Percentiles rank a stretch among this genome's conserved stretches.
Evolutionary conservation across 2,888 invertebrate genomes (phyloP).

Genomic region (Dryobota labecula): DNA sequence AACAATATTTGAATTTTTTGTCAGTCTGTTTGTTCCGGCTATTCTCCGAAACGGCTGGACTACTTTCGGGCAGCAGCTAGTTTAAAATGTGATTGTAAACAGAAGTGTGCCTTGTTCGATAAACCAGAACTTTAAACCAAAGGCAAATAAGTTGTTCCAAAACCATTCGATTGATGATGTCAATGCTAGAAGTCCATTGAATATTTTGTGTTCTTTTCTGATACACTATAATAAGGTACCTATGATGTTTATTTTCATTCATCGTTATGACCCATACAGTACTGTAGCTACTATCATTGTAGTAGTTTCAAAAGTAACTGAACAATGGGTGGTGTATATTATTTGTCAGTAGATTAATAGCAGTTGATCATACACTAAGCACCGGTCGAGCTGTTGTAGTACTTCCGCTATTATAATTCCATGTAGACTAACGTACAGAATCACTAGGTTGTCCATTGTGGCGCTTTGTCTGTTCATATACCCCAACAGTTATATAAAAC

Average conservation of each 20-base stretch:
- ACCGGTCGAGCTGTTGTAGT: background rate
- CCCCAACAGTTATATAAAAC: background rate
- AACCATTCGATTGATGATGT: too few relatives aligned
- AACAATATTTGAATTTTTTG: too few relatives aligned
- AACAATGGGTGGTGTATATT: background rate
- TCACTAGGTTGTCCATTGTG: background rate
- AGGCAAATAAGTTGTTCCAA: too few relatives aligned
- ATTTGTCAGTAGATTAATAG: background rate
- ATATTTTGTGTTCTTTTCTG: background rate
- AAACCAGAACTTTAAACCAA: background rate
- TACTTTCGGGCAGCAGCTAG: too few relatives aligned
- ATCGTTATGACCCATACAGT: background rate
- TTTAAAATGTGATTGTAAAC: too few relatives aligned
- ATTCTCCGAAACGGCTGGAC: too few relatives aligned
- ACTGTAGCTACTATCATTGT: background rate
- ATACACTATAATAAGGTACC: background rate
- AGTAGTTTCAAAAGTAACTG: background rate
- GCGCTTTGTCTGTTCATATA: too few relatives aligned
- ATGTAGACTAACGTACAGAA: background rate
- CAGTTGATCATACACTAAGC: background rate
- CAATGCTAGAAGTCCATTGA: background rate
- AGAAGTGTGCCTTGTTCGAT: background rate
- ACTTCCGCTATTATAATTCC: background rate
- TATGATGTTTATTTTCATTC: conserved; percentile 9
- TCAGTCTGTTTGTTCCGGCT: too few relatives aligned